Conservation (phyloP, 2,888 invertebrate genomes). For the Acutogordius australiensis region DNA sequence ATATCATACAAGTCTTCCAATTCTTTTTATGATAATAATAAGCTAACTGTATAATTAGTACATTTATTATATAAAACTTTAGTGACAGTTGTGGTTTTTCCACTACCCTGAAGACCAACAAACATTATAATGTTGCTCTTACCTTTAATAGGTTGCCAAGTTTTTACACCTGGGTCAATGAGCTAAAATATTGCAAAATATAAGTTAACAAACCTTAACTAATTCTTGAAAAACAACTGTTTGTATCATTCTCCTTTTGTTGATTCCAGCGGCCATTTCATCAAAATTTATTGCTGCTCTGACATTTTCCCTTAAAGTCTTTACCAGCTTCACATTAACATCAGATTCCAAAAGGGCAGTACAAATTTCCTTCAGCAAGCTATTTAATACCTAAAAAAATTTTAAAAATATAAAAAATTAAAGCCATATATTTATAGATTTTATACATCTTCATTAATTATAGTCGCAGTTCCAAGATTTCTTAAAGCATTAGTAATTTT, state of each 20-base stretch:
- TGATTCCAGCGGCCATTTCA: constrained; percentile 85
- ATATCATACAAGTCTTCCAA: constrained; percentile 92
- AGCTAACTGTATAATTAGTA: too few species aligned
- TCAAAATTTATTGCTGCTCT: constrained; percentile 86
- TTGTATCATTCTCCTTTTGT: constrained; percentile 90
- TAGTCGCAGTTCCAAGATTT: constrained; percentile 80
- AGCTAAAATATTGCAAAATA: constrained; percentile 29
- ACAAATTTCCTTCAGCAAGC: constrained; percentile 95
- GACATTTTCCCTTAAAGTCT: constrained; percentile 82
- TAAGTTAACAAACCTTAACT: constrained; percentile 39
- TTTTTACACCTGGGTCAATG: constrained; percentile 86
- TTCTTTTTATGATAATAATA: constrained; percentile 93
- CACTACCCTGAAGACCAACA: constrained; percentile 92
- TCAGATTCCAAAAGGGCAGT: constrained; percentile 86
- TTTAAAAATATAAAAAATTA: constrained; percentile 14
- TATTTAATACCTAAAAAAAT: constrained; percentile 56
- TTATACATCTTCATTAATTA: constrained; percentile 83
- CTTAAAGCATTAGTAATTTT: constrained; percentile 93
- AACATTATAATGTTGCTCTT: constrained; percentile 91
- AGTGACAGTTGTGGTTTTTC: constrained; percentile 96
- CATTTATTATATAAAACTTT: too few species aligned
- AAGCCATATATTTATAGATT: neutral
- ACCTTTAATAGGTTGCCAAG: constrained; percentile 76
- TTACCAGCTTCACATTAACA: constrained; percentile 68
- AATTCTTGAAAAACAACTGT: constrained; percentile 87